phyloP scores from a whole-genome alignment of 2,113 vertebrate species.

The Toxostoma redivivum region DNA sequence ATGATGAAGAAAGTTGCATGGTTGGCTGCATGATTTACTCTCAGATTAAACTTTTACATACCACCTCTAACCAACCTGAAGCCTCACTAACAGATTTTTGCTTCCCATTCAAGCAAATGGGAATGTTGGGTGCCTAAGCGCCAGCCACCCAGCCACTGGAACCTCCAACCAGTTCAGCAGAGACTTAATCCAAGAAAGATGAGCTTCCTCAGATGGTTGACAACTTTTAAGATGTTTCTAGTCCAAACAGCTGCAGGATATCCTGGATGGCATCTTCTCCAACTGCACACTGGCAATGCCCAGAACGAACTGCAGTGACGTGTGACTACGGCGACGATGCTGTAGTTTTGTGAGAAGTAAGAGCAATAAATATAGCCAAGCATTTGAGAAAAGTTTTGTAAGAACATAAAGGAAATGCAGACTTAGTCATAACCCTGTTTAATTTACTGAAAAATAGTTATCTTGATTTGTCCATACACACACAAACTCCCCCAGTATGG shows the following conservation, averaged over 20 bases:
- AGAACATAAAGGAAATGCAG: background rate
- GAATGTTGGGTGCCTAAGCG: background rate
- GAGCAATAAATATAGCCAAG: background rate
- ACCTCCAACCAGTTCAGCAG: background rate
- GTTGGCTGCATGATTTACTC: background rate
- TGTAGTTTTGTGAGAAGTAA: background rate
- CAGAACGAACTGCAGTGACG: background rate
- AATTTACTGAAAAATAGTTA: background rate
- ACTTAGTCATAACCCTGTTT: background rate
- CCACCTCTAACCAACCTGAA: background rate
- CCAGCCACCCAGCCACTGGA: background rate
- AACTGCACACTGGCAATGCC: background rate
- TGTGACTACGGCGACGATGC: background rate
- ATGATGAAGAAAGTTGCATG: background rate
- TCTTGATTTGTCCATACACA: background rate
- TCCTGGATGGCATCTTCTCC: background rate
- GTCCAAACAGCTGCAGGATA: slow-evolving; percentile 4
- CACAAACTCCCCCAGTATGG: background rate
- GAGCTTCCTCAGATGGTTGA: slow-evolving; percentile 10
- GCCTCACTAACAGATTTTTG: background rate
- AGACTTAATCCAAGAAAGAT: background rate
- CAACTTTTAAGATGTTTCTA: background rate
- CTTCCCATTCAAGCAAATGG: background rate
- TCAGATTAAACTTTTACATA: background rate
- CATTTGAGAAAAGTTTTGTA: background rate